Percentiles rank a stretch among this genome's conserved stretches.
These are phyloP conservation scores for Papilio protenor DNA, from an alignment of 2,888 invertebrate species.

Conservation along the genomic window DNA sequence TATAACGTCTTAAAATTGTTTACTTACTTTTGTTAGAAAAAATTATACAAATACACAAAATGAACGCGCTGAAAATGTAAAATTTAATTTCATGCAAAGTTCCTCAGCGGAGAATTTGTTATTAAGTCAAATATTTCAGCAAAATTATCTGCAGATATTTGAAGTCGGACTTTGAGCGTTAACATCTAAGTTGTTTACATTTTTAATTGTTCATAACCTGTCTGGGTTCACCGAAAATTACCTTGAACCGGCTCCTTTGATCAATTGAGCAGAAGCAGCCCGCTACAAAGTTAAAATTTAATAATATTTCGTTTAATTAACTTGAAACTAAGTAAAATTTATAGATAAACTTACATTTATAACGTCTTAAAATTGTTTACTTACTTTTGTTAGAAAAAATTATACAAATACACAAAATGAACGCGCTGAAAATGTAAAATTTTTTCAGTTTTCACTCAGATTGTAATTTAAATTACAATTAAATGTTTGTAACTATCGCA, in stretches of 20 bases:
- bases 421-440: not conserved
- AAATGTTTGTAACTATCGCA: too few species aligned
- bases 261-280: not conserved
- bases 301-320: not conserved
- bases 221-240: not conserved
- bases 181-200: not conserved
- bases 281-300: not conserved
- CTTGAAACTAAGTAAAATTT: not conserved
- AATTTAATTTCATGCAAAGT: slow-evolving; percentile 13
- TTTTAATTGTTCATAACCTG: not conserved
- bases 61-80: not conserved
- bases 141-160: slow-evolving; percentile 25
- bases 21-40: too few species aligned
- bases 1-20: too few species aligned
- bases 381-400: not conserved
- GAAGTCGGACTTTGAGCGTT: not conserved
- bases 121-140: slow-evolving; percentile 17
- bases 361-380: too few species aligned
- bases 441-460: too few species aligned
- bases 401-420: slow-evolving; percentile 3
- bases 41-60: not conserved
- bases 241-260: not conserved
- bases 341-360: too few species aligned
- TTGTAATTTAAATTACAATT: too few species aligned
- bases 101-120: slow-evolving; percentile 4